phyloP scores from a whole-genome alignment of 2,888 invertebrate genomes.

The Drosophila pseudotalamancana region DNA sequence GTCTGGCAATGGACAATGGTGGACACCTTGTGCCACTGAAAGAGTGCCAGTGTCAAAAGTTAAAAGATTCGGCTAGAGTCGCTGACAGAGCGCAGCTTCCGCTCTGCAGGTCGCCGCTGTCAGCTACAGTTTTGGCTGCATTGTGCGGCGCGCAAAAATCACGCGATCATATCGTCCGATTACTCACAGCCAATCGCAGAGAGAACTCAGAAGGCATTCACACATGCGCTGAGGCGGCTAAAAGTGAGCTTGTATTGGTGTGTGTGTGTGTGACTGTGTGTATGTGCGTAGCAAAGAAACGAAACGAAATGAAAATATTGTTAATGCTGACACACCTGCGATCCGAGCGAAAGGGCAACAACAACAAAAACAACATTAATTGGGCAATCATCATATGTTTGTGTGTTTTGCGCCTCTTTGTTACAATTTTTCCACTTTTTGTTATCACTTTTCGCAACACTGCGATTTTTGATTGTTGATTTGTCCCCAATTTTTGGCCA shows the following conservation, averaged over 20 bases:
- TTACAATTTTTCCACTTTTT: slow-evolving; percentile 1
- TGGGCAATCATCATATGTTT: slow-evolving; percentile 14
- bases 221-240: slow-evolving; percentile 30
- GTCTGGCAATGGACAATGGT: slow-evolving; percentile 31
- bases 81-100: slow-evolving; percentile 20
- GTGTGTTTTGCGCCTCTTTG: not conserved
- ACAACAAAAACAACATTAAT: slow-evolving; percentile 14
- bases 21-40: slow-evolving; percentile 5
- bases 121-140: slow-evolving; percentile 49
- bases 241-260: not conserved
- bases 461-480: slow-evolving; percentile 5
- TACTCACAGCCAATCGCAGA: slow-evolving; percentile 65
- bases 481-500: not conserved
- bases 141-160: slow-evolving; percentile 50
- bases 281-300: too few species aligned
- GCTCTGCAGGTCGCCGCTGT: slow-evolving; percentile 3
- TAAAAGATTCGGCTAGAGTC: not conserved
- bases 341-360: slow-evolving; percentile 11
- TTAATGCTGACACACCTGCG: slow-evolving; percentile 45
- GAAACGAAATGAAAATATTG: slow-evolving; percentile 36
- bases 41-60: slow-evolving; percentile 17
- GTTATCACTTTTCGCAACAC: slow-evolving; percentile 14
- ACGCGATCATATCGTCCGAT: slow-evolving; percentile 75
- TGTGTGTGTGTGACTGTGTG: slow-evolving; percentile 7
- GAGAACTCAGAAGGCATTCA: slow-evolving; percentile 31